Percentiles rank a stretch among this genome's conserved stretches.
These are phyloP conservation scores for Eira barbara DNA, from an alignment of 2,113 vertebrate genomes.

Conservation along the genomic window DNA sequence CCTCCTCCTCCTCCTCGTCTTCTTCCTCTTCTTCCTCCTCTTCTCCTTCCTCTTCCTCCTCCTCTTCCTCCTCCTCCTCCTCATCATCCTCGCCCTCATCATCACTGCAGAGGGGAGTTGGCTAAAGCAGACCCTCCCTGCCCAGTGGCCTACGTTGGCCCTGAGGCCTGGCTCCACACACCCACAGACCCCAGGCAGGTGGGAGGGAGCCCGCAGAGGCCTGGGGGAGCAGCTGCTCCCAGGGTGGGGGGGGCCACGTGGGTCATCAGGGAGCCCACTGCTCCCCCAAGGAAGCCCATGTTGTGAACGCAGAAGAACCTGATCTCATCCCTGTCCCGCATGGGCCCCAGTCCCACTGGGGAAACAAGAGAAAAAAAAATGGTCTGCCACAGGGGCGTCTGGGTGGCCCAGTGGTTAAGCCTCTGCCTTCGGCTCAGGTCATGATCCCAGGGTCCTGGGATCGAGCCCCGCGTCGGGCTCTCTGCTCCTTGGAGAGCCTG, in stretches of 20 bases:
- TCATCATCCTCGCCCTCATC: constrained; percentile 83
- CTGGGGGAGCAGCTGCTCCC: background rate
- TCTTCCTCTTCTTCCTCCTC: constrained; percentile 75
- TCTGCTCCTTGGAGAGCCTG: too few species aligned
- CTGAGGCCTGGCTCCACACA: background rate
- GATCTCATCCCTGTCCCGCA: background rate
- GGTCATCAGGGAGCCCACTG: background rate
- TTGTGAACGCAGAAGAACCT: background rate
- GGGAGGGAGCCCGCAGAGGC: rapidly evolving
- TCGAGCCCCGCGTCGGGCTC: too few species aligned
- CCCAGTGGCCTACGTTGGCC: background rate
- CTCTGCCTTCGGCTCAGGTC: too few species aligned
- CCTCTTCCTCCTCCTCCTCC: constrained; percentile 59
- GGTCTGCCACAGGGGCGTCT: background rate
- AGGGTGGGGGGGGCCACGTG: too few species aligned
- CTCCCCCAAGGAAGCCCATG: background rate
- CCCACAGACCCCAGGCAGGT: background rate
- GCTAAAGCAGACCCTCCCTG: background rate
- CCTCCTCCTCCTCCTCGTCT: constrained; percentile 60
- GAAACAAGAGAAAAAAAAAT: background rate
- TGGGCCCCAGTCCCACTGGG: background rate
- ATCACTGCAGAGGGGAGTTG: constrained; percentile 72
- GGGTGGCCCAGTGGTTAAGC: too few species aligned
- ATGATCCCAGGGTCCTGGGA: too few species aligned
- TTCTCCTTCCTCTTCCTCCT: constrained; percentile 30